Evolutionary conservation across 2,888 invertebrate species (phyloP).

Genomic region (Ophion ventricosus): DNA sequence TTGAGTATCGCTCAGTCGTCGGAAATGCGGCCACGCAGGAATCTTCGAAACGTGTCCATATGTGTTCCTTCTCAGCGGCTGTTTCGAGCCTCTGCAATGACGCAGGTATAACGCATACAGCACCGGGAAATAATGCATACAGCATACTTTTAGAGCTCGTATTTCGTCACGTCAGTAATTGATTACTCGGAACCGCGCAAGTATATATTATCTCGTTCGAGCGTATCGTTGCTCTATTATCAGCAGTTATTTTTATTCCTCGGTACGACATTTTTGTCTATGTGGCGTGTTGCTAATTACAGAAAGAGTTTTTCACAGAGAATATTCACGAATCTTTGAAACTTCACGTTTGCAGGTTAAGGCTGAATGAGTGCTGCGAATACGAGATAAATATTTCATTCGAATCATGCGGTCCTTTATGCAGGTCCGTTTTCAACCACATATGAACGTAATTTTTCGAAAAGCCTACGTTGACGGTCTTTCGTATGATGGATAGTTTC

Average conservation of each 20-base stretch:
- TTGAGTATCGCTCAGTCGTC: neutral
- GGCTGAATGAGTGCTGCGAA: neutral
- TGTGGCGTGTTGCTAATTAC: neutral
- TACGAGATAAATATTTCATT: neutral
- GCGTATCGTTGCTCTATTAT: conserved; percentile 21
- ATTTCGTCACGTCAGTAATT: conserved; percentile 28
- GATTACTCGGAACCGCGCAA: conserved; percentile 11
- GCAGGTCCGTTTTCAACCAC: neutral
- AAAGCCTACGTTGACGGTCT: neutral
- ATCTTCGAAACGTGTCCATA: neutral
- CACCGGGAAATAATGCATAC: neutral
- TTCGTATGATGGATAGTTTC: neutral
- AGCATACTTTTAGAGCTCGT: neutral
- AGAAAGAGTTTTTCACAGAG: neutral
- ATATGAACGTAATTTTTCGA: neutral
- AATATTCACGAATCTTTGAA: conserved; percentile 13
- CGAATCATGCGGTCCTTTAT: neutral
- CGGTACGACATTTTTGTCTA: neutral
- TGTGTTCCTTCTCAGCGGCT: neutral
- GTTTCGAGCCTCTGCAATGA: neutral
- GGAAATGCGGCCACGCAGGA: neutral
- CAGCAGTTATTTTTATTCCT: conserved; percentile 27
- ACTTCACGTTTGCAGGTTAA: conserved; percentile 21
- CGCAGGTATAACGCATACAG: neutral
- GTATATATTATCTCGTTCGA: conserved; percentile 23